Evolutionary conservation across 2,113 vertebrate species (phyloP).

Genomic region (Heterochromis multidens): DNA sequence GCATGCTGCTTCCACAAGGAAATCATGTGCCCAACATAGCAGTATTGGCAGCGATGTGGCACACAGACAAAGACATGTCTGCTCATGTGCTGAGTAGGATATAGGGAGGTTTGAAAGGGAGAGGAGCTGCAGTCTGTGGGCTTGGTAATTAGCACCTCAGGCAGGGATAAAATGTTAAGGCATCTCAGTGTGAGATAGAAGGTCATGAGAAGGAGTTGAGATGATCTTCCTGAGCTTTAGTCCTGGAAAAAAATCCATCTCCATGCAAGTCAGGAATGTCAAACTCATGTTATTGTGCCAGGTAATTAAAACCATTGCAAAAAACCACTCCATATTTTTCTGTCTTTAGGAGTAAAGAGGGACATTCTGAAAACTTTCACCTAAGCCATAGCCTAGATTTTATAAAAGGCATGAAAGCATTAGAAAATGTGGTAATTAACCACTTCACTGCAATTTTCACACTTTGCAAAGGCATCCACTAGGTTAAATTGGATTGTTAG

Average conservation of each 20-base stretch:
- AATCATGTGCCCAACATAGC: not conserved
- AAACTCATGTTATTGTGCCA: not conserved
- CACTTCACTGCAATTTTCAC: too few relatives aligned
- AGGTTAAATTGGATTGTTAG: not conserved
- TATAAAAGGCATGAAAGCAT: not conserved
- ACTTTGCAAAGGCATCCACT: not conserved
- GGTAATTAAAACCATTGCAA: not conserved
- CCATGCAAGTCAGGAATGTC: not conserved
- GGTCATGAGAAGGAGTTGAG: not conserved
- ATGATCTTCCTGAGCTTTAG: not conserved
- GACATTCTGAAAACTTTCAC: not conserved
- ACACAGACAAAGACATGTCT: constrained; percentile 4
- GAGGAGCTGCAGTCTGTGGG: not conserved
- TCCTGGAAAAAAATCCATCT: not conserved
- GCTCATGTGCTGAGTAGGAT: not conserved
- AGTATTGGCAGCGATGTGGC: not conserved
- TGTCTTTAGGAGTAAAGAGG: not conserved
- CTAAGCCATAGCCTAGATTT: not conserved
- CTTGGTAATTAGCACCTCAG: constrained; percentile 47
- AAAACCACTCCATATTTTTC: not conserved
- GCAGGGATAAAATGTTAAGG: constrained; percentile 19
- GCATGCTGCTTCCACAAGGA: not conserved
- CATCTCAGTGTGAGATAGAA: constrained; percentile 15
- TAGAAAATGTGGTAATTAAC: too few relatives aligned
- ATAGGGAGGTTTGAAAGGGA: not conserved